Percentiles rank a stretch among this genome's conserved stretches.
These are phyloP conservation scores for Ammodytes marinus DNA, from an alignment of 2,113 vertebrate species.

Conservation along the genomic window DNA sequence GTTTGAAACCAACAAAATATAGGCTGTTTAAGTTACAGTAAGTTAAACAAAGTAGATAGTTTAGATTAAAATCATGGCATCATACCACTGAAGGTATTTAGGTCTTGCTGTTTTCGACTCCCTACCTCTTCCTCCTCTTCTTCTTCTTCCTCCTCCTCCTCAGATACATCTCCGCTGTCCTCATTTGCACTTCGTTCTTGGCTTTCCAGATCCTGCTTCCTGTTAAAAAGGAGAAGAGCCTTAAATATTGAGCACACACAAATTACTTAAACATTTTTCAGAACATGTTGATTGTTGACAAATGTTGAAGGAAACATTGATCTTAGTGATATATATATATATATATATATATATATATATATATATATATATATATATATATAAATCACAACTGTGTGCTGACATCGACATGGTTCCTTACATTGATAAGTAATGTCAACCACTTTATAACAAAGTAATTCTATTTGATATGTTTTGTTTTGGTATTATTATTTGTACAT, in stretches of 20 bases:
- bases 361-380: no score
- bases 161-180: constrained; percentile 95
- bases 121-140: constrained; percentile 86
- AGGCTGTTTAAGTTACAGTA: background rate
- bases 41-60: background rate
- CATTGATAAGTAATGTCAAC: no score
- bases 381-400: no score
- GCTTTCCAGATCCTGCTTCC: constrained; percentile 91
- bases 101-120: constrained; percentile 15
- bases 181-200: constrained; percentile 92
- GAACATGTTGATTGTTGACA: background rate
- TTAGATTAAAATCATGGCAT: constrained; percentile 35
- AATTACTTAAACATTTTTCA: background rate
- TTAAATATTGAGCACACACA: background rate
- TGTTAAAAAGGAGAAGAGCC: constrained; percentile 57
- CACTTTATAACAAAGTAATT: no score
- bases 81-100: constrained; percentile 38
- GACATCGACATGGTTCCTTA: no score
- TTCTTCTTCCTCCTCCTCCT: constrained; percentile 87
- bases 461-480: no score
- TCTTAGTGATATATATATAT: no score
- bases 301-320: background rate
- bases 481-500: no score
- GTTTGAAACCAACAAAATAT: background rate
- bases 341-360: no score